Evolutionary conservation across 2,113 vertebrate species (phyloP).

Genomic region (Chamaea fasciata): DNA sequence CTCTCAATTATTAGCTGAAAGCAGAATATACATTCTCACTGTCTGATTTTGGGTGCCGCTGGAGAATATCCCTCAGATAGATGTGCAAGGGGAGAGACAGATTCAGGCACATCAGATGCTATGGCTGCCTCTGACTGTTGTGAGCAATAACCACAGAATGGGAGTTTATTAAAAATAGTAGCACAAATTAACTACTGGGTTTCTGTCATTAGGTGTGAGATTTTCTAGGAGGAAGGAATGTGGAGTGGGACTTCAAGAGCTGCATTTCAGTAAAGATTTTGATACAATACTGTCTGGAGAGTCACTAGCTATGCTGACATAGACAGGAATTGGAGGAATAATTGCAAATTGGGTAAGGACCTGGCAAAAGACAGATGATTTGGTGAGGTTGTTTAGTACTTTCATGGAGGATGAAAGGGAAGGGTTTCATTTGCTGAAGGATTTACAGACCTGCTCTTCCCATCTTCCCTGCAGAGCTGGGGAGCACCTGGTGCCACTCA

Average conservation of each 20-base stretch:
- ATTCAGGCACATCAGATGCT: background rate
- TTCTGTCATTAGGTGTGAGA: background rate
- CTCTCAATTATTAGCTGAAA: slow-evolving; percentile 50
- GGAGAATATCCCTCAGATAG: background rate
- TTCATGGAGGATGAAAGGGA: background rate
- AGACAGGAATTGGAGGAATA: background rate
- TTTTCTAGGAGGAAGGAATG: background rate
- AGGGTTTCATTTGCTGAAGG: rapidly evolving
- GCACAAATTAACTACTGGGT: background rate
- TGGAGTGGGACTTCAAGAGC: background rate
- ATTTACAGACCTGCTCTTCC: background rate
- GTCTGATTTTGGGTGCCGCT: background rate
- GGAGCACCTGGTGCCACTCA: background rate
- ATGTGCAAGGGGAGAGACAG: background rate
- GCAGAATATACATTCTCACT: background rate
- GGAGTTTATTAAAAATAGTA: background rate
- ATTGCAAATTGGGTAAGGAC: background rate
- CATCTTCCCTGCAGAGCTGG: background rate
- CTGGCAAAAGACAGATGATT: background rate
- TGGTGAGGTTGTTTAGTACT: background rate
- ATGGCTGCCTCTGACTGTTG: background rate
- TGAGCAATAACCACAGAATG: background rate
- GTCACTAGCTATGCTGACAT: background rate
- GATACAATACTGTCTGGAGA: background rate
- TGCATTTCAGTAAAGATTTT: background rate